A percentile compares a stretch with the other conserved stretches of the same genome.
Evolutionary conservation across 2,888 invertebrate genomes (phyloP).

Genomic region (Mayetiola destructor): DNA sequence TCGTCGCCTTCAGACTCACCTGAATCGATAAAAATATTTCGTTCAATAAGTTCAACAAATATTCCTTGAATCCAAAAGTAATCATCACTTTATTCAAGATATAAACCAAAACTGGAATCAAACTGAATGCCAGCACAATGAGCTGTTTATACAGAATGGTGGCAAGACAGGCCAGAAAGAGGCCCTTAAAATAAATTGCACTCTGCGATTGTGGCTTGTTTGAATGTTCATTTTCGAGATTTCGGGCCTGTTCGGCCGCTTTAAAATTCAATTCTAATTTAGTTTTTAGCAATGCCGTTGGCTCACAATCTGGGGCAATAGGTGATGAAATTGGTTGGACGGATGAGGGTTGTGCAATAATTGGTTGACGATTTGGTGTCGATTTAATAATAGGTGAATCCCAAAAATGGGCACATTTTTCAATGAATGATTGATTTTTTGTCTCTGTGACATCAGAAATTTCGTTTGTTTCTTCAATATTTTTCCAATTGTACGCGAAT

Average conservation of each 20-base stretch:
- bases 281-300: constrained; percentile 17
- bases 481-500: constrained; percentile 38
- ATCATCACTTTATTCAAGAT: constrained; percentile 40
- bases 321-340: constrained; percentile 1
- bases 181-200: constrained; percentile 55
- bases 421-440: constrained; percentile 10
- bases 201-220: constrained; percentile 40
- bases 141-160: constrained; percentile 78
- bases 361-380: constrained; percentile 1
- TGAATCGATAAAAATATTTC: background rate
- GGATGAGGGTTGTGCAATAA: background rate
- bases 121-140: constrained; percentile 63
- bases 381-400: constrained; percentile 2
- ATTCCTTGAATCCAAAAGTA: constrained; percentile 40
- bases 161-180: constrained; percentile 67
- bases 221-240: constrained; percentile 27
- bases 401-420: constrained; percentile 9
- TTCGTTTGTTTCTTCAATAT: background rate
- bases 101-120: constrained; percentile 62
- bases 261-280: constrained; percentile 25
- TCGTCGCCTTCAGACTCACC: background rate
- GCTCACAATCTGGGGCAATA: background rate
- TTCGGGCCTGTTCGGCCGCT: constrained; percentile 9
- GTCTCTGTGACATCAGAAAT: background rate
- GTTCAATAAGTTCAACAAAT: constrained; percentile 26